Percentiles rank a stretch among this genome's conserved stretches.
These are phyloP conservation scores for Astreopora myriophthalma DNA, from an alignment of 64 coral and sea anemone species.

Conservation along the genomic window DNA sequence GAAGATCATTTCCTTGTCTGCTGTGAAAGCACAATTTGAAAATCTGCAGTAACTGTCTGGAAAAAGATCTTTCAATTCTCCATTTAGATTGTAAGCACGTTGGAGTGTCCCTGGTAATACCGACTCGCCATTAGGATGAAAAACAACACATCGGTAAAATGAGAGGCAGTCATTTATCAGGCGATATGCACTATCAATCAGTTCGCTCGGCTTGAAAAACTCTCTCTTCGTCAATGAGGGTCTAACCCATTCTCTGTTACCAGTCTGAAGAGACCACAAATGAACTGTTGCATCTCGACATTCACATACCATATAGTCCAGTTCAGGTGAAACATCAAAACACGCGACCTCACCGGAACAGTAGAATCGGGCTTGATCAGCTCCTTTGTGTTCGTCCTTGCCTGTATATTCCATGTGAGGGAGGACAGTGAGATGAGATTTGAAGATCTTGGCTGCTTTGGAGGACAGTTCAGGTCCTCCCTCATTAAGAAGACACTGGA, in stretches of 20 bases:
- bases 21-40: neutral
- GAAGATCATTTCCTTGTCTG: neutral
- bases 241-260: neutral
- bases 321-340: slow-evolving; percentile 17
- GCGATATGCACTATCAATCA: neutral
- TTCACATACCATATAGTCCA: slow-evolving; percentile 18
- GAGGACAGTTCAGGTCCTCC: neutral
- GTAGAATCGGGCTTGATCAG: neutral
- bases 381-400: neutral
- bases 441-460: neutral
- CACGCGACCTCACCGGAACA: neutral
- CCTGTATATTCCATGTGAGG: neutral
- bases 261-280: slow-evolving; percentile 15
- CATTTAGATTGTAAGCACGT: neutral
- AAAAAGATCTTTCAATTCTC: neutral
- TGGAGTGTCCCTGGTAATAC: neutral
- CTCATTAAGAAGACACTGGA: neutral
- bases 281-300: slow-evolving; percentile 21
- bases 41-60: neutral
- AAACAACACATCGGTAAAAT: neutral
- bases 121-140: neutral
- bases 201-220: neutral
- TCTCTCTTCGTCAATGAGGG: neutral
- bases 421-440: neutral
- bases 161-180: neutral